Percentiles rank a stretch among this genome's conserved stretches.
phyloP scores from a whole-genome alignment of 1,140 invertebrate species.

The Drosophila equinoxialis region DNA sequence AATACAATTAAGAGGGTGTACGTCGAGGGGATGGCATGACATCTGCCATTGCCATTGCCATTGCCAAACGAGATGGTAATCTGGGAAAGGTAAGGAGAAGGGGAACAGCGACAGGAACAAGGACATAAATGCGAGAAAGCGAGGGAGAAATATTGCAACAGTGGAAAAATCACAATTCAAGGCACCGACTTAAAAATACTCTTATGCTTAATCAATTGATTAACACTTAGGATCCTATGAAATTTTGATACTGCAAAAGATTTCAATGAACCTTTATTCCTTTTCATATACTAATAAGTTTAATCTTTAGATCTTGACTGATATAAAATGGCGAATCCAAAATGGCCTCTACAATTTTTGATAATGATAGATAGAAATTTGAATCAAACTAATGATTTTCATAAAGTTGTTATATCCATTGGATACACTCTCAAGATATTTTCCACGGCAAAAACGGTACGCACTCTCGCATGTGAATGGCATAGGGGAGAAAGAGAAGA shows the following conservation, averaged over 20 bases:
- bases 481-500: not conserved
- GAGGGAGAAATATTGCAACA: not conserved
- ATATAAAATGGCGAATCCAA: too few species aligned
- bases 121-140: not conserved
- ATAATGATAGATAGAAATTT: too few species aligned
- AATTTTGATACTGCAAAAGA: too few species aligned
- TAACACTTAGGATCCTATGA: too few species aligned
- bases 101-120: too few species aligned
- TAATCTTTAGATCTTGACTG: too few species aligned
- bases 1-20: conserved; percentile 34
- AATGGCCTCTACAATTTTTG: not conserved
- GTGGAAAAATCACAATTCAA: not conserved
- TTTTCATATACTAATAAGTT: too few species aligned
- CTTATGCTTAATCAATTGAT: too few species aligned
- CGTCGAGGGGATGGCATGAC: conserved; percentile 9
- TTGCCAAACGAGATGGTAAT: conserved; percentile 4
- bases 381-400: not conserved
- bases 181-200: not conserved
- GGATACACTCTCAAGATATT: not conserved
- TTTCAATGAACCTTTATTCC: too few species aligned
- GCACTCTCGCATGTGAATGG: not conserved
- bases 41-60: conserved; percentile 28
- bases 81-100: not conserved
- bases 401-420: not conserved
- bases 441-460: not conserved